Base-by-base conservation (phyloP, 2,888 invertebrate species). In the Mesorhabditis belari region DNA sequence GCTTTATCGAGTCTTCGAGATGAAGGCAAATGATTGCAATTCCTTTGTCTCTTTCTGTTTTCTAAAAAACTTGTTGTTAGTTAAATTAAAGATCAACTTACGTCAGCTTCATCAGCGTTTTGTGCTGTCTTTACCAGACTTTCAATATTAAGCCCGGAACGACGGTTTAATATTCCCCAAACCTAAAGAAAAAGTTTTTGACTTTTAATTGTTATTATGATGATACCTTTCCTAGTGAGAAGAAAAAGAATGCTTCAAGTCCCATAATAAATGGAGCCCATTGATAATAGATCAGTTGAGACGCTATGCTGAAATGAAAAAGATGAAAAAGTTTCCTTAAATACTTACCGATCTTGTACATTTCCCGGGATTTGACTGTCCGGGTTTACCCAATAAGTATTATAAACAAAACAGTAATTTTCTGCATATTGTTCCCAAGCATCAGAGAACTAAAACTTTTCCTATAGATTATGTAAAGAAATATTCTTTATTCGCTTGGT, bases 391-490 rank as follows among this genome's bases (percentile, higher is more conserved):
- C 76, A 79, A 61, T 76, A 78, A 12, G 78, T 78, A 54, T 79
- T 78, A 61, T 77, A 76, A 19, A 79, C 76, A 64, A 78, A 77
- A 64, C 77, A 78, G 63, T 78, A 78, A 60, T 79, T 76, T 63
- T 79, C 78, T 28, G 77, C 77, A 58, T 77, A 79, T 58, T 78
- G 75, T 55, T 78, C 79, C 77, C 77, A 78, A 3, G 75, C 73
- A 56, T 69, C 67, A 6, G 71, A 69, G 62, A 78, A 77, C 71
- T 77, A 60, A 52, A 58, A 24, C 23, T 21, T 26, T 17, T 28
- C 4, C 12, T 21, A 53, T 55, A 21, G 9, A 44, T 44, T 27
- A 51, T 9, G 17, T n/a, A n/a, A n/a, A n/a, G n/a, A n/a, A n/a
- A n/a, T n/a, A n/a, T n/a, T n/a, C n/a, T n/a, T n/a, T n/a, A n/a